Percentiles rank a stretch among this genome's conserved stretches.
These are phyloP conservation scores for Sinocyclocheilus rhinocerous DNA, from an alignment of 2,113 vertebrate genomes.

Conservation along the genomic window DNA sequence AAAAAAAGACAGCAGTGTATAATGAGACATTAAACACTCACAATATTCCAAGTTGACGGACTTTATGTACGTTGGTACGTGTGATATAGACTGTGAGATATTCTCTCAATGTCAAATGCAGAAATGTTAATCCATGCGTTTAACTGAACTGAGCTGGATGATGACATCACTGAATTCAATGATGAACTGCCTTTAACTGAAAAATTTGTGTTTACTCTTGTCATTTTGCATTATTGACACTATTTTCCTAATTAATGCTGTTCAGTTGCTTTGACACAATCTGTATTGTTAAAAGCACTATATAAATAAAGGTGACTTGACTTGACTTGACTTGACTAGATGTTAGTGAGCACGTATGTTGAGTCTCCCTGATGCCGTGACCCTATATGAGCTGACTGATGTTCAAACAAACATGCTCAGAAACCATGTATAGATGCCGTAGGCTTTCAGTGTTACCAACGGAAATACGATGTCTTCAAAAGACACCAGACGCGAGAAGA, in stretches of 20 bases:
- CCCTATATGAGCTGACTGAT: conserved; percentile 78
- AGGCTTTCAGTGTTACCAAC: conserved; percentile 76
- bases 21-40: neutral
- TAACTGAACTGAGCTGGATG: no score
- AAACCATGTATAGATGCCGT: conserved; percentile 85
- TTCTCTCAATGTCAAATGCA: no score
- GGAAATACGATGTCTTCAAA: conserved; percentile 79
- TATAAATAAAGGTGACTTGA: no score
- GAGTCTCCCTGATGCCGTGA: conserved; percentile 48
- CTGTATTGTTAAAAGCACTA: no score
- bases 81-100: conserved; percentile 26
- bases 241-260: no score
- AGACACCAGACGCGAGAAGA: conserved; percentile 84
- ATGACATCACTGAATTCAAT: no score
- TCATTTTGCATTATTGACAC: no score
- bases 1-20: neutral
- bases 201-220: no score
- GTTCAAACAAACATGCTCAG: conserved; percentile 87
- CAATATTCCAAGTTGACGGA: neutral
- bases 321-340: no score
- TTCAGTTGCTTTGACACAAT: no score
- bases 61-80: conserved; percentile 42
- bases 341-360: conserved; percentile 20
- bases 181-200: no score
- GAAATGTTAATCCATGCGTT: no score